Base-by-base conservation (phyloP, 1,140 invertebrate genomes). In the Bombus polaris region DNA sequence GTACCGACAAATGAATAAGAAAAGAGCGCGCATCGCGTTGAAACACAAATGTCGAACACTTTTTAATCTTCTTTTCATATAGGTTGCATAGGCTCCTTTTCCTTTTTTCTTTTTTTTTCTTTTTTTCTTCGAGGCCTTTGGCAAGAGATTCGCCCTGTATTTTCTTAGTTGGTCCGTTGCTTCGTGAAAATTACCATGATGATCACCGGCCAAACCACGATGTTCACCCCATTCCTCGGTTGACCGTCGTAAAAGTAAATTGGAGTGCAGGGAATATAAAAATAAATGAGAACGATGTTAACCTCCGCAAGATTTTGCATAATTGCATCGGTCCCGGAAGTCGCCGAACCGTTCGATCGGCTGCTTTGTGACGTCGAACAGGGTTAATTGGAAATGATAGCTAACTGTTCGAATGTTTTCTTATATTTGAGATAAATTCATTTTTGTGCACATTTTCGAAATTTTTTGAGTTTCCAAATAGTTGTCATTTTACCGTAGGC, bases 251-350 rank as follows among this genome's bases (percentile, higher is more conserved):
- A 72, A 72, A 65, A 83, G 75, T 72, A 89, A 87, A 85, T 85
- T 82, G 79, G n/a, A 66, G n/a, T 35, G 66, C 76, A 44, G 81
- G 13, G 53, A 75, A 42, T 70, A 81, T 81, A 77, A 88, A 90
- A 88, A 88, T 85, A 90, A 90, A 89, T 85, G 86, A 87, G 83
- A 82, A 62, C 68, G 75, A 71, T 74, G 76, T 68, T 78, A 66
- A 70, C 59, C 28, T 68, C 15, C 18, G 42, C 22, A 42, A 68
- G 66, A 76, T 42, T 88, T 85, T 82, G 85, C 89, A 85, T 85
- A 87, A 88, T 84, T 82, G 62, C 47, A 35, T 35, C 22, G 2
- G n/a, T n/a, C 22, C 71, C 70, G 78, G 78, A 81, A 86, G 77
- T 81, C 35, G 71, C 3, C 25, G 22, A n/a, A 44, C 39, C 12